Conservation (phyloP, 2,888 invertebrate genomes). For the Meteorus colon region DNA sequence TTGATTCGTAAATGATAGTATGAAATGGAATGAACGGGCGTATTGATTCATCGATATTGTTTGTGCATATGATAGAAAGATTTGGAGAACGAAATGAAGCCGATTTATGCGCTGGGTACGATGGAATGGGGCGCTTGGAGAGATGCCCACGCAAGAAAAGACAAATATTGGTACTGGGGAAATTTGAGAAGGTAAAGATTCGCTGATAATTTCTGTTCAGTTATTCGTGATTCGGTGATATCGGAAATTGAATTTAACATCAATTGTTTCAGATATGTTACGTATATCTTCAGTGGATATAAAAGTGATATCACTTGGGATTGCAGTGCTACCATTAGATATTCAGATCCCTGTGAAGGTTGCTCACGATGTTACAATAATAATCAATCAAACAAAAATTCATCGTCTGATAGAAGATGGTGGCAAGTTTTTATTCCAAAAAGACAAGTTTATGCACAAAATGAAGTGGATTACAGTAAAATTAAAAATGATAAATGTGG, state of each 20-base stretch:
- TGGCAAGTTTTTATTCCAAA: constrained; percentile 73
- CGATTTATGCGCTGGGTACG: constrained; percentile 86
- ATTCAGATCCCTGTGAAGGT: constrained; percentile 86
- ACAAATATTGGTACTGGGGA: constrained; percentile 94
- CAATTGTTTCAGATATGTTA: constrained; percentile 76
- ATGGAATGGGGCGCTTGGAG: constrained; percentile 91
- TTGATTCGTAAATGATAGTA: not conserved
- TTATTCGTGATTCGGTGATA: not conserved
- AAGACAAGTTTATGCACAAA: constrained; percentile 52
- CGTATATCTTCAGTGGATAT: constrained; percentile 84
- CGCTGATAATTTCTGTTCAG: not conserved
- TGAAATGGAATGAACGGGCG: not conserved
- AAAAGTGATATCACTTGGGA: constrained; percentile 81
- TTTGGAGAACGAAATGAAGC: constrained; percentile 74
- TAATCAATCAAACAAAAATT: constrained; percentile 63
- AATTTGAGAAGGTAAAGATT: constrained; percentile 76
- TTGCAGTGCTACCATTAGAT: constrained; percentile 82
- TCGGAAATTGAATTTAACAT: not conserved
- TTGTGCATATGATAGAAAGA: constrained; percentile 58
- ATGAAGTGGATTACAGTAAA: constrained; percentile 72
- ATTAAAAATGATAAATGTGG: constrained; percentile 78
- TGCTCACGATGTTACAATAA: constrained; percentile 82
- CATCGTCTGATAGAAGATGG: constrained; percentile 71
- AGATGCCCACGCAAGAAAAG: constrained; percentile 83
- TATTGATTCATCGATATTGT: constrained; percentile 11